Evolutionary conservation across 2,888 invertebrate genomes (phyloP).

Genomic region (Pharmacophagus antenor): DNA sequence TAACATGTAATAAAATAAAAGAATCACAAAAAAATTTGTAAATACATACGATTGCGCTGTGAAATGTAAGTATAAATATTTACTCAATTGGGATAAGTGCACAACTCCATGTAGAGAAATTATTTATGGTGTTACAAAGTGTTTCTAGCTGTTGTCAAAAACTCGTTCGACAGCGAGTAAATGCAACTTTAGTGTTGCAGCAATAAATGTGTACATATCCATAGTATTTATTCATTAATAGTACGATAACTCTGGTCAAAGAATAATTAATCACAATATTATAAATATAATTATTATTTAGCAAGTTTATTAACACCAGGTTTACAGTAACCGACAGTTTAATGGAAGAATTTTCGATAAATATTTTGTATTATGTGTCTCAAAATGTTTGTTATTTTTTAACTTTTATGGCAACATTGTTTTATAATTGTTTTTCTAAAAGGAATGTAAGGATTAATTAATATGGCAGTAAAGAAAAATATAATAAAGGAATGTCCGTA

Average conservation of each 20-base stretch:
- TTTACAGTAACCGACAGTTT: no score
- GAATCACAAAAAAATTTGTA: constrained; percentile 13
- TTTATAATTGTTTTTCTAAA: no score
- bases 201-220: constrained; percentile 25
- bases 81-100: constrained; percentile 36
- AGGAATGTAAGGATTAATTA: no score
- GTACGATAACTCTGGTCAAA: neutral
- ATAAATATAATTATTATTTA: neutral
- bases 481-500: no score
- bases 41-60: constrained; percentile 26
- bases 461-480: no score
- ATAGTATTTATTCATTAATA: constrained; percentile 9
- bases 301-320: no score
- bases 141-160: constrained; percentile 44
- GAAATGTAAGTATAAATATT: constrained; percentile 49
- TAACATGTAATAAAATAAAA: neutral
- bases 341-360: no score
- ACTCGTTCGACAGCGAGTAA: constrained; percentile 20
- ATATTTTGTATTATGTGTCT: no score
- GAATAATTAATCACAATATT: neutral
- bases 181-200: constrained; percentile 12
- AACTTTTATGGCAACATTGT: no score
- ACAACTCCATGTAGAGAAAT: constrained; percentile 32
- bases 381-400: no score
- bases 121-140: constrained; percentile 43